These are phyloP conservation scores for Theocolax elegans DNA, from an alignment of 1,140 invertebrate species.

Conservation along the genomic window DNA sequence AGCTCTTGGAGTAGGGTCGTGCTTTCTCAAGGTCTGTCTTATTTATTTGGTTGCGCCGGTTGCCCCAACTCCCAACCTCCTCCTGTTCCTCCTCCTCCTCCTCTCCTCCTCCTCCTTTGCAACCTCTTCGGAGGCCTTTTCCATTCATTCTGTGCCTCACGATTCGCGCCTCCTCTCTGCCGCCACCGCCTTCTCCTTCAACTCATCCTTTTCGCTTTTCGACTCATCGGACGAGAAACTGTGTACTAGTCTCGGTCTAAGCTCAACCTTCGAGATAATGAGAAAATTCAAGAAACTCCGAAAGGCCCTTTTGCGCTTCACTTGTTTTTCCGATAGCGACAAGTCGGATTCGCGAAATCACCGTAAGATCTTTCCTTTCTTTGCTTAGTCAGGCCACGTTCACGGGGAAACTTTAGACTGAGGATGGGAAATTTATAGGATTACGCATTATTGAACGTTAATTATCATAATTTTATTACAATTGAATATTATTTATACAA, in stretches of 20 bases:
- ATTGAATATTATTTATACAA: too few species aligned
- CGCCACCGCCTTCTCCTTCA: background rate
- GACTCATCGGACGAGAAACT: slow-evolving; percentile 16
- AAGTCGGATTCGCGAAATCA: background rate
- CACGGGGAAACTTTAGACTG: too few species aligned
- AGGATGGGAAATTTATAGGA: too few species aligned
- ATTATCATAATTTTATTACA: too few species aligned
- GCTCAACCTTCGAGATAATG: slow-evolving; percentile 44
- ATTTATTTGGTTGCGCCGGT: slow-evolving; percentile 23
- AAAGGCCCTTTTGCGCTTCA: slow-evolving; percentile 2
- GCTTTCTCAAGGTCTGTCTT: slow-evolving; percentile 25
- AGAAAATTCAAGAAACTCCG: slow-evolving; percentile 51
- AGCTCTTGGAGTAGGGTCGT: slow-evolving; percentile 7
- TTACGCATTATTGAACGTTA: too few species aligned
- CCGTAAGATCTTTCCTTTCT: slow-evolving; percentile 3
- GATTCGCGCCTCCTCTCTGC: slow-evolving; percentile 20
- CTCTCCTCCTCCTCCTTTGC: slow-evolving; percentile 4
- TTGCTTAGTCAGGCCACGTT: background rate
- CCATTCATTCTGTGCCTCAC: slow-evolving; percentile 7
- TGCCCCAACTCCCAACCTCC: background rate
- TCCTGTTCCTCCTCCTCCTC: too few species aligned
- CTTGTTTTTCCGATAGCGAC: background rate
- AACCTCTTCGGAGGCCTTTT: background rate
- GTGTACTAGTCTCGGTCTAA: background rate
- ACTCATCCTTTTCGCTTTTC: background rate